Evolutionary conservation across 2,888 invertebrate genomes (phyloP), one percentile per base, ranked within the genome.

Genomic region (Drosophila nr. perissopoda): DNA sequence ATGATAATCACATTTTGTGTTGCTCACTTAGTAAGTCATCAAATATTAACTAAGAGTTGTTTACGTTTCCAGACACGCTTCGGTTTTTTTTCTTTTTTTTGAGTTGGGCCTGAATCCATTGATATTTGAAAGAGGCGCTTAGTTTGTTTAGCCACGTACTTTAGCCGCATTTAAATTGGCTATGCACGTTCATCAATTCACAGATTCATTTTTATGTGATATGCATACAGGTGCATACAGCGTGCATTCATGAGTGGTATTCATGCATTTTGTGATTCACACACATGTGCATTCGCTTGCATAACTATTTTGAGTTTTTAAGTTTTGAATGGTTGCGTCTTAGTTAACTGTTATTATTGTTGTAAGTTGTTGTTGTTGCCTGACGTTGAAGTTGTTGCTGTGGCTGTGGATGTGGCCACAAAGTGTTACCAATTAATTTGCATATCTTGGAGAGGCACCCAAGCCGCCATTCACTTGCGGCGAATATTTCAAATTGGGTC

Each of bases 381-480:
- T 71, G 54, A 54, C 73, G 59, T 66, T 65, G 51, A 42, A 60
- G 56, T 63, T 42, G 64, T 56, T 62, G 42, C 34, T 34, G 34
- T 13, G 25, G 33, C 31, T 69, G 48, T 31, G 29, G 63, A 34
- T 69, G 71, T 45, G 53, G 68, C 65, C 63, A 68, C 74, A 87
- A 89, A 85, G 83, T 88, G 88, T 86, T 89, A 86, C 88, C 90
- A 86, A 86, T 86, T 86, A 86, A 86, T 86, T 86, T 86, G 86
- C 86, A 86, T 86, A 86, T 88, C 81, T 70, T 61, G 69, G 59
- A 68, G 77, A 72, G 71, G 77, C 70, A 69, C 58, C 59, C 66
- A 25, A 8, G 60, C 66, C 51, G 65, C 87, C 84, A 82, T 85
- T 89, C 85, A 84, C 89, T 87, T 84, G 76, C 53, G 62, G 70